Percentiles rank a stretch among this genome's conserved stretches.
Conservation (phyloP, 2,113 vertebrate species). For the Oenanthe oenanthe region DNA sequence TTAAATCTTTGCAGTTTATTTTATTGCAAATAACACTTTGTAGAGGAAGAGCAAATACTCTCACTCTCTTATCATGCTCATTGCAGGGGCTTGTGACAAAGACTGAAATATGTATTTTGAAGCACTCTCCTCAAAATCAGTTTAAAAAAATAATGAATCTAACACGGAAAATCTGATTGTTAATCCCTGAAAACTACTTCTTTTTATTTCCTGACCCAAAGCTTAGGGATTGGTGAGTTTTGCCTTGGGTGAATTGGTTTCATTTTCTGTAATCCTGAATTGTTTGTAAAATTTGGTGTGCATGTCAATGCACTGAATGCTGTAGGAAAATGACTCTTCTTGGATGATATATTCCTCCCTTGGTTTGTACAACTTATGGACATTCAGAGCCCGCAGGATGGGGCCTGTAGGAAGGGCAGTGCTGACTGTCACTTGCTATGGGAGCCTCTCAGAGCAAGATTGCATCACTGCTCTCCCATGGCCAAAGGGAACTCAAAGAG, state of each 20-base stretch:
- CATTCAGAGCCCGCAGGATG: rapidly evolving
- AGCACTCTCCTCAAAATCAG: background rate
- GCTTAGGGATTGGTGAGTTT: background rate
- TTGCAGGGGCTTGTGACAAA: background rate
- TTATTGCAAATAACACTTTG: background rate
- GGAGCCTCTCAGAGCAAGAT: background rate
- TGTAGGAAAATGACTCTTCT: background rate
- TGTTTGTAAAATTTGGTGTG: background rate
- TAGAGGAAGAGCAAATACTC: background rate
- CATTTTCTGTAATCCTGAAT: background rate
- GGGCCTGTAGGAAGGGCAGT: background rate
- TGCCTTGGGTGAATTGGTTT: background rate
- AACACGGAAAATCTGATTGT: background rate
- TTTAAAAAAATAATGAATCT: background rate
- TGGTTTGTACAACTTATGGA: background rate
- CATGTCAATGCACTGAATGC: background rate
- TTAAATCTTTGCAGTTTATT: background rate
- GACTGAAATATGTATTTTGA: background rate
- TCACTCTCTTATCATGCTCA: background rate
- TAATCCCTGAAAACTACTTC: background rate
- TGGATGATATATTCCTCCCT: background rate
- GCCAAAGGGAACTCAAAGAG: background rate
- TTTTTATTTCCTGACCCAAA: background rate
- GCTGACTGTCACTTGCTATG: background rate
- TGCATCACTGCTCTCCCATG: rapidly evolving